These are phyloP conservation scores for Egretta garzetta DNA, from an alignment of 2,113 vertebrate genomes.

Conservation along the genomic window DNA sequence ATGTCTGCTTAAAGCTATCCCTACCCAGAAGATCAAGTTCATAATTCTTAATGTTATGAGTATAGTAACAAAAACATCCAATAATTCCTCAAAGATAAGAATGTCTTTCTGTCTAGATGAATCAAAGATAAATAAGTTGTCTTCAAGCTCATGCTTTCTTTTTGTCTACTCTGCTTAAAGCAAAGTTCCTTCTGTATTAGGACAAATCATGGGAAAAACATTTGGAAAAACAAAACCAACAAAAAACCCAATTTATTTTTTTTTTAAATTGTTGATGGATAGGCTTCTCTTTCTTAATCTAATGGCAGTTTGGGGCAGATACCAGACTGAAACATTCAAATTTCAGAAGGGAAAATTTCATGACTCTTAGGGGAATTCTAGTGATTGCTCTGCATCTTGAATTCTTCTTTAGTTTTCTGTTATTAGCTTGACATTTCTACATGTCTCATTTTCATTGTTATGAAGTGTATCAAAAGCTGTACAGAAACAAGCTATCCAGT, in stretches of 20 bases:
- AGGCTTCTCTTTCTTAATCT: neutral
- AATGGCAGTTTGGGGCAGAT: neutral
- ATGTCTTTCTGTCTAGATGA: neutral
- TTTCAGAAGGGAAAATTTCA: neutral
- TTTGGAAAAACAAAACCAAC: neutral
- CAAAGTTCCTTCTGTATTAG: neutral
- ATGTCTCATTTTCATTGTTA: neutral
- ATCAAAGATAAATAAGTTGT: neutral
- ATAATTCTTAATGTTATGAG: neutral
- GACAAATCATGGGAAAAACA: neutral
- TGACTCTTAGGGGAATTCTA: neutral
- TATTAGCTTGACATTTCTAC: neutral
- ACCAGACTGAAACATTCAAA: neutral
- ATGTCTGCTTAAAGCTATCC: neutral
- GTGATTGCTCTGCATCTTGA: neutral
- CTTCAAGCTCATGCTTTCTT: neutral
- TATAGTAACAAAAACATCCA: neutral
- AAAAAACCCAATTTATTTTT: too few relatives aligned
- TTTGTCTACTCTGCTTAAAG: neutral
- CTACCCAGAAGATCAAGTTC: neutral
- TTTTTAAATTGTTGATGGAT: neutral
- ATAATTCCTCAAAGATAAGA: neutral
- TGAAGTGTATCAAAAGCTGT: neutral
- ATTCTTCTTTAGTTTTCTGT: neutral
- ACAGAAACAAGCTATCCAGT: neutral